phyloP scores from a whole-genome alignment of 1,140 invertebrate species.

The Nylanderia fulva region DNA sequence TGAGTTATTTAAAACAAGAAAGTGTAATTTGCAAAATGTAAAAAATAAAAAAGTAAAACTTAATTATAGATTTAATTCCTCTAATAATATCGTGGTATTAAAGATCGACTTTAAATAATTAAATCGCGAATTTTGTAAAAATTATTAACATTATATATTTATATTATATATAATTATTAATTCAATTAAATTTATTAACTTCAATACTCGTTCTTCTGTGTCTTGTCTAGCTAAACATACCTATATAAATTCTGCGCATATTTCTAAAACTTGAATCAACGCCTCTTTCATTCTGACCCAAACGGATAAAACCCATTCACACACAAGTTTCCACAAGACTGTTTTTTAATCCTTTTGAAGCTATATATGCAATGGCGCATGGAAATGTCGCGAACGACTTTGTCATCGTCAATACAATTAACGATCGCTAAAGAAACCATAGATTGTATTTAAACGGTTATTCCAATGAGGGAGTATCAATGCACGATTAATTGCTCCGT shows the following conservation, averaged over 20 bases:
- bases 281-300: neutral
- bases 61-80: no score
- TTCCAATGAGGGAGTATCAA: conserved; percentile 35
- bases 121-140: no score
- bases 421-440: neutral
- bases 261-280: neutral
- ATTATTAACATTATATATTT: no score
- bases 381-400: neutral
- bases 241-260: neutral
- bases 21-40: no score
- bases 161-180: no score
- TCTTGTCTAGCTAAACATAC: no score
- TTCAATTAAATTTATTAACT: neutral
- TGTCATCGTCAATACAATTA: conserved; percentile 34
- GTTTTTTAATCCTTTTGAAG: neutral
- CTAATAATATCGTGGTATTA: no score
- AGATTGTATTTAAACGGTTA: conserved; percentile 28
- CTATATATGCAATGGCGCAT: neutral
- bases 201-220: neutral
- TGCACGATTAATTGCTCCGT: conserved; percentile 42
- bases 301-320: neutral
- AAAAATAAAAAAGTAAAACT: neutral
- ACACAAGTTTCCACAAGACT: neutral
- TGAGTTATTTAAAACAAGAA: neutral
- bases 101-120: neutral